These are phyloP conservation scores for Glomeris maerens DNA, from an alignment of 1,140 invertebrate species.

Conservation along the genomic window DNA sequence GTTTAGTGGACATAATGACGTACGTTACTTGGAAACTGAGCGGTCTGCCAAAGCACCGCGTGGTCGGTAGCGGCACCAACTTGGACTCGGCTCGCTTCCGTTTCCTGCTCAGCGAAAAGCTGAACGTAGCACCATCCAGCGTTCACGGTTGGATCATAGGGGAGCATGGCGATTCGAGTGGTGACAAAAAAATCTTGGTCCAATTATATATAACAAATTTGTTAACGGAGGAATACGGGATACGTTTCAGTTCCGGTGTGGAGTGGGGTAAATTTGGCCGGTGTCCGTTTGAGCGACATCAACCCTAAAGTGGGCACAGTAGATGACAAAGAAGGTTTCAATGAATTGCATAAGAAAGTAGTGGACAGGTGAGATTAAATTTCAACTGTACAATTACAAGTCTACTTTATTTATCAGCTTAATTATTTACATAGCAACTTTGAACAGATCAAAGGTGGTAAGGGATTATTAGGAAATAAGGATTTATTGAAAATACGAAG, in stretches of 20 bases:
- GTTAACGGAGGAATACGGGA: slow-evolving; percentile 1
- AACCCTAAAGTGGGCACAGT: slow-evolving; percentile 54
- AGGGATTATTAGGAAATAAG: too few species aligned
- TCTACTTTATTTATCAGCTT: too few species aligned
- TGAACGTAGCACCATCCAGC: slow-evolving; percentile 62
- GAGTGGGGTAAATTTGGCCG: slow-evolving; percentile 82
- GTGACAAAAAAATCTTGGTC: slow-evolving; percentile 29
- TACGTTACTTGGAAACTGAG: slow-evolving; percentile 88
- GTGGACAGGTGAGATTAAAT: slow-evolving; percentile 41
- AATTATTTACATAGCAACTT: too few species aligned
- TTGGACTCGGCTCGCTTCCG: slow-evolving; percentile 77
- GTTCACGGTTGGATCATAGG: slow-evolving; percentile 81
- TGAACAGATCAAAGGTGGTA: too few species aligned
- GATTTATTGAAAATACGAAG: too few species aligned
- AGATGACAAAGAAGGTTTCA: slow-evolving; percentile 61
- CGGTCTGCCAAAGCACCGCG: slow-evolving; percentile 65
- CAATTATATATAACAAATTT: slow-evolving; percentile 1
- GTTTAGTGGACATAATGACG: slow-evolving; percentile 63
- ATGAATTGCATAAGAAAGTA: slow-evolving; percentile 58
- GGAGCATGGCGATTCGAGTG: slow-evolving; percentile 66
- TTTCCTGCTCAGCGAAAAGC: slow-evolving; percentile 66
- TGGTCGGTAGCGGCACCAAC: slow-evolving; percentile 82
- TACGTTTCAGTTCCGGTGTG: slow-evolving; percentile 62
- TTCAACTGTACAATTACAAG: too few species aligned
- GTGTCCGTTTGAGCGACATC: slow-evolving; percentile 61